These are phyloP conservation scores for Helicoverpa assulta DNA, from an alignment of 2,888 invertebrate species.

Conservation along the genomic window DNA sequence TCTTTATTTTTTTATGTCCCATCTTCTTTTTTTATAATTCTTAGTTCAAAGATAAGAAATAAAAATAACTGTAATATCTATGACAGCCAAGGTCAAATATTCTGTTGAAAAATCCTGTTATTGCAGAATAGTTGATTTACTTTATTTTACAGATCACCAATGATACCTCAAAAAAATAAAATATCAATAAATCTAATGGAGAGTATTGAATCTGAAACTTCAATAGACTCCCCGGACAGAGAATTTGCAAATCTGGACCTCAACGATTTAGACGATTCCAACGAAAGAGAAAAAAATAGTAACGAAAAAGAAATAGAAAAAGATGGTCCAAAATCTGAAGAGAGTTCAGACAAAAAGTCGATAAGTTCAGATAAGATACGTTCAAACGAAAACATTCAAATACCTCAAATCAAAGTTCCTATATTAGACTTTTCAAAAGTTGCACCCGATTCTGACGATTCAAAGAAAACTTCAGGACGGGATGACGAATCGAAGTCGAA, in stretches of 20 bases:
- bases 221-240: conserved; percentile 86
- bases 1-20: too few relatives aligned
- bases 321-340: conserved; percentile 72
- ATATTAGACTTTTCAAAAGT: conserved; percentile 78
- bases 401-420: conserved; percentile 86
- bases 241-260: conserved; percentile 86
- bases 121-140: not conserved
- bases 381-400: conserved; percentile 67
- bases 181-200: conserved; percentile 89
- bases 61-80: too few relatives aligned
- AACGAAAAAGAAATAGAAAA: conserved; percentile 73
- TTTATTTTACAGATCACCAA: conserved; percentile 82
- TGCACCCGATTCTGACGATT: conserved; percentile 81
- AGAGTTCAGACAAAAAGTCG: conserved; percentile 75
- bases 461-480: conserved; percentile 69
- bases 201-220: conserved; percentile 88
- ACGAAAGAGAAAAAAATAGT: conserved; percentile 76
- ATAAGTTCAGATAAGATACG: conserved; percentile 72
- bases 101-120: not conserved
- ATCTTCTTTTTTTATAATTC: too few relatives aligned
- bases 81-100: too few relatives aligned
- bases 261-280: conserved; percentile 82
- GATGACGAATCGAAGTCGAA: conserved; percentile 75
- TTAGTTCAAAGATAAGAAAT: too few relatives aligned
- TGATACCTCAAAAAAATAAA: conserved; percentile 87